Conservation (phyloP, 2,797 vertebrate genomes). For the Melanotaenia nigrans region DNA sequence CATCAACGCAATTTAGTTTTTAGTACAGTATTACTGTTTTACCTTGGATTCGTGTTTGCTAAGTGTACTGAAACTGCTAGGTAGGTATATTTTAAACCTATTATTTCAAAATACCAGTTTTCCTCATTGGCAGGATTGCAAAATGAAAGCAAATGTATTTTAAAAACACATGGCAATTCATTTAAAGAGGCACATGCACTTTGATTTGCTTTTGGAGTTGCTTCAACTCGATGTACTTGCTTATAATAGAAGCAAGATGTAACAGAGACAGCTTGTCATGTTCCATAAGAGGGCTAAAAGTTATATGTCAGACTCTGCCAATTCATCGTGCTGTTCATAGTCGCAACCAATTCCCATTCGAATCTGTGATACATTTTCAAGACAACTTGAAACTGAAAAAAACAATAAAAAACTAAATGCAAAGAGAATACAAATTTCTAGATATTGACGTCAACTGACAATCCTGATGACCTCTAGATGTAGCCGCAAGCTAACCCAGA, state of each 20-base stretch:
- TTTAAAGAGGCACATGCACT: conserved; percentile 32
- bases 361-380: conserved; percentile 23
- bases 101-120: not conserved
- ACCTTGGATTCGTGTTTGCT: not conserved
- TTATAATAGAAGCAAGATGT: conserved; percentile 38
- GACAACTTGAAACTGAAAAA: conserved; percentile 1
- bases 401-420: not conserved
- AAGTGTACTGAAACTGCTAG: not conserved
- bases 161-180: conserved; percentile 23
- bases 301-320: conserved; percentile 29
- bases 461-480: conserved; percentile 55
- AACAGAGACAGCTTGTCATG: conserved; percentile 39
- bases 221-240: conserved; percentile 38
- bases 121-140: not conserved
- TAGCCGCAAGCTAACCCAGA: conserved; percentile 36
- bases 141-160: conserved; percentile 6
- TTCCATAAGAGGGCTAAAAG: conserved; percentile 29
- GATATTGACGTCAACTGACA: conserved; percentile 27
- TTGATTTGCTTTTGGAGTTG: conserved; percentile 33
- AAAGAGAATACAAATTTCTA: not conserved
- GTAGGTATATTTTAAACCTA: not conserved
- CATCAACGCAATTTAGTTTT: not conserved
- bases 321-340: conserved; percentile 11
- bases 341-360: conserved; percentile 34
- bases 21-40: not conserved